Base-by-base conservation (phyloP, 2,888 invertebrate genomes). In the Scaptodrosophila latifasciaeformis region DNA sequence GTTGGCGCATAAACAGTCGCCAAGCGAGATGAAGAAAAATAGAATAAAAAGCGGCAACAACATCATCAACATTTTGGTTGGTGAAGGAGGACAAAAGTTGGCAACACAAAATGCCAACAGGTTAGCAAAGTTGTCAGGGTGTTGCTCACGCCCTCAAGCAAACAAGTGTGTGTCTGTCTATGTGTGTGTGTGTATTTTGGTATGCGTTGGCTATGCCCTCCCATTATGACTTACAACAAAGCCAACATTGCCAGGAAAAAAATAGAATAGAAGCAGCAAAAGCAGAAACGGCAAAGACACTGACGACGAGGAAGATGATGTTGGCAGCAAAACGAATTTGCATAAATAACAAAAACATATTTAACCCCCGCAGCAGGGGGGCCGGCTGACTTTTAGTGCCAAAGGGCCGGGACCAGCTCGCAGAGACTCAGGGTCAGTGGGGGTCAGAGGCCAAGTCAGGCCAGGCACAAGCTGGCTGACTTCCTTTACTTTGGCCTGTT, bases 271-370 rank as follows among this genome's bases (percentile, higher is more conserved):
- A 67, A 75, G 7, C 24, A 7, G 7, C 24, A 24, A 24, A 7
- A 3, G 24, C 24, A 3, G 4, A 24, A 24, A 24, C 24, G 24
- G 24, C 4, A 3, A 7, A 7, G 24, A 7, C 24, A 24, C 7
- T 3, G 24, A 24, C 24, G 24, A 7, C 24, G 24, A 7, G 24
- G 24, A n/a, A n/a, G n/a, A n/a, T n/a, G n/a, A n/a, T n/a, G n/a
- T n/a, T n/a, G 70, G 70, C 75, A 72, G 66, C 70, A 72, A 64
- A 70, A 75, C 70, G 72, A 75, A 74, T 74, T 74, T 74, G 70
- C 72, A 74, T 74, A 74, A 74, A 74, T 75, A 74, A 74, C 70
- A 75, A 74, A 74, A 74, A 74, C 75, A 75, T 74, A 74, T 74
- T 74, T 75, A 74, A 75, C 62, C 58, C 51, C 51, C 51, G 43